Evolutionary conservation across 2,888 invertebrate species (phyloP), one percentile per base, ranked within the genome.

Genomic region (Lissonota sp.): DNA sequence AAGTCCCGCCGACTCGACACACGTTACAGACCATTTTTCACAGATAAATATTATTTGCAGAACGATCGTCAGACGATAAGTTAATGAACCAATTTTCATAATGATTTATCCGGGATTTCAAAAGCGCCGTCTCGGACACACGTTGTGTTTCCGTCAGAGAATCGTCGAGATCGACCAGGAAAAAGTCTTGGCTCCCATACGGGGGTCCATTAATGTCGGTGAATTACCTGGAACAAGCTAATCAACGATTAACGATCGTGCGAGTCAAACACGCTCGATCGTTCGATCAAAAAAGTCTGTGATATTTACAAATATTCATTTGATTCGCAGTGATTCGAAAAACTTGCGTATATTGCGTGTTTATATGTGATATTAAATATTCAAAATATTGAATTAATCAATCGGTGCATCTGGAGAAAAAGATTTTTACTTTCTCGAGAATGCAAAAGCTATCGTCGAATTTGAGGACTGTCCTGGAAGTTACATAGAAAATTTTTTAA

Each of bases 61-160:
- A 5, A 12, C 39, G 12, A 66, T 5, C 26, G 62, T 26, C 39
- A 67, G 26, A 55, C 67, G 80, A 76, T 72, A 26, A 10, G 44
- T 10, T 5, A 62, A 44, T 12, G 8, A 49, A 62, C 39, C 72
- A 69, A 57, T 80, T 73, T 51, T 49, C 76, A 63, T 80, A 69
- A 62, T 69, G 80, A 77, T 77, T 57, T 71, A 63, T 6, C 8
- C 39, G 46, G n/a, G 37, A 46, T 14, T 14, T 64, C 39, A 7
- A 49, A 44, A 16, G 26, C 26, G 26, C 26, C 1, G 3, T 26
- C 26, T 26, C 26, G 26, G 26, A 26, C 26, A n/a, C n/a, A n/a
- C n/a, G n/a, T n/a, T n/a, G n/a, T n/a, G 26, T 26, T 26, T 26
- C 26, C 26, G 26, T 3, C 1, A 26, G 26, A 26, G 26, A 26